Evolutionary conservation across 2,113 vertebrate species (phyloP).

Genomic region (Astatotilapia flaviijosephi): DNA sequence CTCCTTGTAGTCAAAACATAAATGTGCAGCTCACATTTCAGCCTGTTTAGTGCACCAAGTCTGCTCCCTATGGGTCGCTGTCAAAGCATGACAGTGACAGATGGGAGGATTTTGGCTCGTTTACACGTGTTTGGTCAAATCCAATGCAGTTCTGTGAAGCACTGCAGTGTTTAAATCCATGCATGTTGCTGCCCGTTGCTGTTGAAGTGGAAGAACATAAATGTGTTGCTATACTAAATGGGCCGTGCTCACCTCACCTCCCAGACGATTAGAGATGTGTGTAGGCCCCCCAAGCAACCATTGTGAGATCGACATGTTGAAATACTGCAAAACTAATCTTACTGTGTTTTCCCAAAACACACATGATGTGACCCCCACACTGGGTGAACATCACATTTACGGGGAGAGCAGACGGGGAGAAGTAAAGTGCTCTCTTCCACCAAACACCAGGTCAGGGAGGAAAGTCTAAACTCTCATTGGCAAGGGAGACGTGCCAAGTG

Average conservation of each 20-base stretch:
- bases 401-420: not conserved
- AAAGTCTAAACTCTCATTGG: not conserved
- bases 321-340: not conserved
- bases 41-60: not conserved
- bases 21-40: not conserved
- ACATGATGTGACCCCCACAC: not conserved
- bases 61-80: not conserved
- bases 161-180: not conserved
- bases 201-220: not conserved
- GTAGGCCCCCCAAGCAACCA: not conserved
- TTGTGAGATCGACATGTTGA: not conserved
- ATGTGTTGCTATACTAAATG: not conserved
- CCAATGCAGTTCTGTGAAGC: not conserved
- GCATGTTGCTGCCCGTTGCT: not conserved
- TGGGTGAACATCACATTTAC: not conserved
- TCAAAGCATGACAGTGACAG: not conserved
- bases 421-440: not conserved
- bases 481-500: not conserved
- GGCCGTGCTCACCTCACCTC: not conserved
- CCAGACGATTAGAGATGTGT: not conserved
- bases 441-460: not conserved
- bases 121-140: not conserved
- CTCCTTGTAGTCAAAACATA: not conserved
- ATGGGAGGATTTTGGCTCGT: not conserved
- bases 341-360: not conserved